Percentiles rank a stretch among this genome's conserved stretches.
Conservation (phyloP, 2,113 vertebrate species). For the Tiliqua scincoides region DNA sequence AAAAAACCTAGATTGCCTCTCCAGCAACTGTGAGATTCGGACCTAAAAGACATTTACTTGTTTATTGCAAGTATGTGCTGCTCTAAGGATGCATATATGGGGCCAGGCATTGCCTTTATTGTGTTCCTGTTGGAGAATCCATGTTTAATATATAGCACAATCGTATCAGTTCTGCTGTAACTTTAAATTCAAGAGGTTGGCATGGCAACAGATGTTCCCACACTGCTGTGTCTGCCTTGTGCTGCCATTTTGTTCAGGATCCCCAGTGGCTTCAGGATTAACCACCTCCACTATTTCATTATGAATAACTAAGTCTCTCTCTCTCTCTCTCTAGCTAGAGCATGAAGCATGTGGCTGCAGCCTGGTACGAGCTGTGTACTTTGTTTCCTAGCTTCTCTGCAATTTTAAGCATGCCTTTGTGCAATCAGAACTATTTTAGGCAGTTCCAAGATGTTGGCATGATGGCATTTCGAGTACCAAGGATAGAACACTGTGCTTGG, state of each 20-base stretch:
- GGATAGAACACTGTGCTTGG: fast-evolving
- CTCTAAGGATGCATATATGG: not conserved
- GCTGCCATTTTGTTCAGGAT: slow-evolving; percentile 59
- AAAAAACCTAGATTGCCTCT: not conserved
- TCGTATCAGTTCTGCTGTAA: slow-evolving; percentile 29
- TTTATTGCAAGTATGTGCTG: not conserved
- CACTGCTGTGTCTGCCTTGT: slow-evolving; percentile 50
- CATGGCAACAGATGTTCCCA: slow-evolving; percentile 65
- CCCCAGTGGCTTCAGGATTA: slow-evolving; percentile 43
- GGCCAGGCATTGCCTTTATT: not conserved
- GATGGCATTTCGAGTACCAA: fast-evolving
- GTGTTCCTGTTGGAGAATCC: slow-evolving; percentile 13
- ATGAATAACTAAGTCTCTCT: not conserved
- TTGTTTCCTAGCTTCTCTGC: slow-evolving; percentile 4
- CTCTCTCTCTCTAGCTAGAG: not conserved
- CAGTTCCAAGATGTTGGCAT: not conserved
- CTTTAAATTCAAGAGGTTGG: slow-evolving; percentile 54
- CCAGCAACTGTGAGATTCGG: not conserved
- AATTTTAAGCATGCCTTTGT: not conserved
- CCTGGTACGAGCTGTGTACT: not conserved
- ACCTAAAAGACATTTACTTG: not conserved
- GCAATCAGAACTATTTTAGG: not conserved
- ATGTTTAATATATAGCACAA: slow-evolving; percentile 9
- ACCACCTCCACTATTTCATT: slow-evolving; percentile 13
- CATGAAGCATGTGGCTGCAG: slow-evolving; percentile 16